Evolutionary conservation across 2,113 vertebrate species (phyloP).

Genomic region (Prunella himalayana): DNA sequence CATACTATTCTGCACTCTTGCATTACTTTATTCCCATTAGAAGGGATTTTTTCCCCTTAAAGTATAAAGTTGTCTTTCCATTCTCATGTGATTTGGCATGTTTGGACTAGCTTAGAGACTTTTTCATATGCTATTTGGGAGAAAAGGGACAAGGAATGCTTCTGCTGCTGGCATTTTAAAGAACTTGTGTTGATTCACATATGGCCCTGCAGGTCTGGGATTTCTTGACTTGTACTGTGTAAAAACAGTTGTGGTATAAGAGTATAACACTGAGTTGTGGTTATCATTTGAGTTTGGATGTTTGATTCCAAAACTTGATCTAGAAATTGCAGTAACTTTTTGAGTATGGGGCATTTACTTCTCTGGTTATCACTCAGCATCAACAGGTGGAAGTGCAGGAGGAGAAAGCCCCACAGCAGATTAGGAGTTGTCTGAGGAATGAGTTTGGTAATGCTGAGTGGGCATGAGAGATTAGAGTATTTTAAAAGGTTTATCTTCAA

Average conservation of each 20-base stretch:
- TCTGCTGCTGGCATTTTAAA: neutral
- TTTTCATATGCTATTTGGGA: neutral
- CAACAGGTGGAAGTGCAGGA: neutral
- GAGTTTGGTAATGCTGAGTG: neutral
- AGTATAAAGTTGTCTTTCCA: neutral
- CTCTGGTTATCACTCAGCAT: neutral
- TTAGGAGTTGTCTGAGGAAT: neutral
- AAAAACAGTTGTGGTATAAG: neutral
- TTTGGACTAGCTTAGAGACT: neutral
- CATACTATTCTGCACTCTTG: neutral
- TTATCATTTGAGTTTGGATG: neutral
- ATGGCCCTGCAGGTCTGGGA: neutral
- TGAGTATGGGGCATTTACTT: neutral
- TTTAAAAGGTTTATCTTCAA: neutral
- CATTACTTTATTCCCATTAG: neutral
- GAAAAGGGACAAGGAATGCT: neutral
- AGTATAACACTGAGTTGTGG: neutral
- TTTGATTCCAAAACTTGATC: neutral
- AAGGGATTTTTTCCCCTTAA: neutral
- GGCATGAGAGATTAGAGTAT: neutral
- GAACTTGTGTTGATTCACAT: neutral
- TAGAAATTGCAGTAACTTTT: neutral
- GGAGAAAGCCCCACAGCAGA: neutral
- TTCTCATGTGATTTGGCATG: neutral
- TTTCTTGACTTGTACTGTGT: neutral